Percentiles rank a stretch among this genome's conserved stretches.
Conservation (phyloP, 37 sponge, comb jelly and placozoan species). For the Halichondria panicea region DNA sequence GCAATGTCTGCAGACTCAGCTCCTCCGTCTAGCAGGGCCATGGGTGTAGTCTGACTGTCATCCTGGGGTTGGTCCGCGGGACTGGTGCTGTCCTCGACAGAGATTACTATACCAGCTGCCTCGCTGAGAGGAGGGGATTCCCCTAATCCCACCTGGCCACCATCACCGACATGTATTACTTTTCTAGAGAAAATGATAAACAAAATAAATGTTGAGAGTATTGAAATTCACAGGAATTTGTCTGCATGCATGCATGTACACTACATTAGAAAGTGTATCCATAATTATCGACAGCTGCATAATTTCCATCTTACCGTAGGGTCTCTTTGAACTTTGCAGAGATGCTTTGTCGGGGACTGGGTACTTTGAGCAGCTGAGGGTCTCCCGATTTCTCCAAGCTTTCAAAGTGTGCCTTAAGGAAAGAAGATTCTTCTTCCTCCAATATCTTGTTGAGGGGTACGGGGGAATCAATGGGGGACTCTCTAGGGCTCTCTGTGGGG, state of each 20-base stretch:
- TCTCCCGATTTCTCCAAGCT: slow-evolving; percentile 32
- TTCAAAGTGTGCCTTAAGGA: slow-evolving; percentile 53
- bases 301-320: not conserved
- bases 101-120: slow-evolving; percentile 9
- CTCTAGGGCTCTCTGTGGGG: not conserved
- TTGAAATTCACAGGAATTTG: not conserved
- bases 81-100: not conserved
- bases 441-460: not conserved
- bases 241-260: not conserved
- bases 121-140: not conserved
- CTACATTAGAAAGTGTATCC: not conserved
- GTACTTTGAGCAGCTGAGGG: not conserved
- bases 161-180: not conserved
- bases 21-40: not conserved
- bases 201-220: not conserved
- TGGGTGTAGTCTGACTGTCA: not conserved
- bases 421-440: slow-evolving; percentile 29
- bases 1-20: not conserved
- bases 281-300: not conserved
- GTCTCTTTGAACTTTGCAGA: slow-evolving; percentile 53
- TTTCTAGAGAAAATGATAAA: not conserved
- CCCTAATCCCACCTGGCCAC: not conserved
- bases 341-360: slow-evolving; percentile 44
- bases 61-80: not conserved
- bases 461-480: not conserved